Conservation (phyloP, 2,797 vertebrate species). For the Lophius americanus region DNA sequence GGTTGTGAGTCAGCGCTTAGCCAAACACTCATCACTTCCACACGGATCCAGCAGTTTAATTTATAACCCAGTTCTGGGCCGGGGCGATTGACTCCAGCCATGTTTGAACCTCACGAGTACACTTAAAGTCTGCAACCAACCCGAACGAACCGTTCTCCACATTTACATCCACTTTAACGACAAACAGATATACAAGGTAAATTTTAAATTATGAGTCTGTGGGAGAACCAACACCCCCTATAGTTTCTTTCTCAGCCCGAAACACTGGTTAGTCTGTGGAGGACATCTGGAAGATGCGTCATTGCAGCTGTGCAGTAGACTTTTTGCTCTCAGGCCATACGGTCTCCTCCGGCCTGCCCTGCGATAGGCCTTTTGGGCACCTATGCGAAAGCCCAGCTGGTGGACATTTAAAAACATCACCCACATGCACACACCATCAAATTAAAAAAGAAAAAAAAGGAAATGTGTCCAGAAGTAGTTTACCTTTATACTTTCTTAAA, state of each 20-base stretch:
- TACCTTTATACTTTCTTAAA: not conserved
- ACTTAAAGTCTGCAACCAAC: conserved; percentile 38
- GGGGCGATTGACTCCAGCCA: not conserved
- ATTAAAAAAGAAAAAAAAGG: conserved; percentile 11
- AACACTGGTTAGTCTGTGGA: conserved; percentile 56
- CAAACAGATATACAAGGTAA: conserved; percentile 50
- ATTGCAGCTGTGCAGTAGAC: conserved; percentile 80
- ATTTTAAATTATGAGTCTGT: conserved; percentile 63
- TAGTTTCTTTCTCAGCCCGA: conserved; percentile 44
- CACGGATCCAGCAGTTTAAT: conserved; percentile 54
- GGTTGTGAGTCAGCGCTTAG: conserved; percentile 70
- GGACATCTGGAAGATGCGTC: conserved; percentile 83
- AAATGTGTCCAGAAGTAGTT: not conserved
- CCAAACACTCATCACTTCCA: conserved; percentile 66
- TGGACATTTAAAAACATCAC: conserved; percentile 56
- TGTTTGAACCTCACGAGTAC: conserved; percentile 21
- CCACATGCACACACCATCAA: conserved; percentile 25
- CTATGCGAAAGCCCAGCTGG: conserved; percentile 68
- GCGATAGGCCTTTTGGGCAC: conserved; percentile 67
- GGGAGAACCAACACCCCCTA: conserved; percentile 48
- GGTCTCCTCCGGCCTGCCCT: conserved; percentile 67
- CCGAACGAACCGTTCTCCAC: conserved; percentile 49
- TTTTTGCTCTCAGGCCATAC: conserved; percentile 77
- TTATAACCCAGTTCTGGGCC: conserved; percentile 46
- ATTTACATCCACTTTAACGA: conserved; percentile 67